Base-by-base conservation (phyloP, 1,140 invertebrate genomes). In the Lepeophtheirus salmonis region DNA sequence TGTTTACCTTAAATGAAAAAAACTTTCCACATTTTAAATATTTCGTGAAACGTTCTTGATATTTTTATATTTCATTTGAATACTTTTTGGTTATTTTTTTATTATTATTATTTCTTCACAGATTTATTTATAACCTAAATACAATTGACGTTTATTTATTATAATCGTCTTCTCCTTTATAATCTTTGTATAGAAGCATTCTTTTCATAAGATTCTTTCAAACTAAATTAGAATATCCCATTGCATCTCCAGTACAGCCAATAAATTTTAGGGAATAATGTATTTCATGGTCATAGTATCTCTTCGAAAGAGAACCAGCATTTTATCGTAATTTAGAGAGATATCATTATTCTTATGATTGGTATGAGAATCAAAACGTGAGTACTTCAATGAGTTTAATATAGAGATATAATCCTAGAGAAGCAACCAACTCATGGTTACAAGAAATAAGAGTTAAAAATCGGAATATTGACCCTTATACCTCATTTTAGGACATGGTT, bases 401-500 rank as follows among this genome's bases (percentile, higher is more conserved):
- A 81, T 83, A n/a, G 72, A 70, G 4, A 78, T 67, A 68, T 84
- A 83, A 18, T 81, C 77, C 56, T 75, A 71, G 41, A 90, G 76
- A 2, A 80, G 75, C 63, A 79, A 73, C 91, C 92, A 99, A 17
- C 76, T 75, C 67, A 86, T 96, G 0, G 82, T 83, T 74, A 96
- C 89, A 1, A 94, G 92, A 72, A 95, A 98, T 0, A 95, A 73
- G n/a, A 99, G 74, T 68, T 81, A 86, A 0, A 92, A 97, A 1
- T 91, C 89, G 30, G 68, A 71, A 68, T 86, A 83, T 68, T 83
- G 80, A 13, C 86, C 88, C 75, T 97, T 97, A 68, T 97, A 98
- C 63, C 81, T 77, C 95, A 99, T 99, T 75, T 99, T 99, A 0
- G 79, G 79, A 70, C 95, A 98, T 0, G 85, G 80, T 72, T 97